Conservation (phyloP, 2,888 invertebrate genomes). For the Protodeltote pygarga region DNA sequence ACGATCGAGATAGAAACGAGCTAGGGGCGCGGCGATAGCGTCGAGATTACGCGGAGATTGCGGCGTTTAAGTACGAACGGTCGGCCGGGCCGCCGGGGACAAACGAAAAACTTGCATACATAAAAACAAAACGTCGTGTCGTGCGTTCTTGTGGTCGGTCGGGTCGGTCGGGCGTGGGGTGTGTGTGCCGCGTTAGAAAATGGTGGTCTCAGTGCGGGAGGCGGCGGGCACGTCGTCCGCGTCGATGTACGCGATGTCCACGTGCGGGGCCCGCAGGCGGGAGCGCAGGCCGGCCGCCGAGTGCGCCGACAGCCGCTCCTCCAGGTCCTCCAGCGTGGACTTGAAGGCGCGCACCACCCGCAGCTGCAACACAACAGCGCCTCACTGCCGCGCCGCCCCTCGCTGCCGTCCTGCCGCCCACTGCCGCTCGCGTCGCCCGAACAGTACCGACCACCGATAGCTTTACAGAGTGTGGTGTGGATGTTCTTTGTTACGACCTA, state of each 20-base stretch:
- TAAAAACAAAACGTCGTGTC: conserved; percentile 50
- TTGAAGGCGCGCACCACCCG: conserved; percentile 99
- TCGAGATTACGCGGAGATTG: conserved; percentile 57
- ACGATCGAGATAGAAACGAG: conserved; percentile 52
- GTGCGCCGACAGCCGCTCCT: conserved; percentile 99
- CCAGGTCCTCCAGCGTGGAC: conserved; percentile 99
- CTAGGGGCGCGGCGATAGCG: conserved; percentile 47
- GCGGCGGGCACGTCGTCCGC: conserved; percentile 86
- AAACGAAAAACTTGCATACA: conserved; percentile 52
- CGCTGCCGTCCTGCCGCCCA: conserved; percentile 28
- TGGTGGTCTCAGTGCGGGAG: conserved; percentile 76
- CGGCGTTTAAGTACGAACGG: conserved; percentile 68
- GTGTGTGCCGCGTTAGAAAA: conserved; percentile 64
- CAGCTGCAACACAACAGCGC: conserved; percentile 93
- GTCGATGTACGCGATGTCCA: conserved; percentile 95
- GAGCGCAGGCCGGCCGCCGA: conserved; percentile 97
- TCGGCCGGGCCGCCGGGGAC: conserved; percentile 40
- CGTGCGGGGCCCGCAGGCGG: conserved; percentile 90
- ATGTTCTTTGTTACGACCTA: conserved; percentile 58
- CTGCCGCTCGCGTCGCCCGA: conserved; percentile 19
- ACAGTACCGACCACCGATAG: conserved; percentile 53
- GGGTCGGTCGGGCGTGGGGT: conserved; percentile 29
- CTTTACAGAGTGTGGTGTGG: conserved; percentile 79
- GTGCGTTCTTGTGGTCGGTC: conserved; percentile 41
- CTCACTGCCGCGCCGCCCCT: conserved; percentile 32